Evolutionary conservation across 2,888 invertebrate species (phyloP).

Genomic region (Rhagonycha lutea): DNA sequence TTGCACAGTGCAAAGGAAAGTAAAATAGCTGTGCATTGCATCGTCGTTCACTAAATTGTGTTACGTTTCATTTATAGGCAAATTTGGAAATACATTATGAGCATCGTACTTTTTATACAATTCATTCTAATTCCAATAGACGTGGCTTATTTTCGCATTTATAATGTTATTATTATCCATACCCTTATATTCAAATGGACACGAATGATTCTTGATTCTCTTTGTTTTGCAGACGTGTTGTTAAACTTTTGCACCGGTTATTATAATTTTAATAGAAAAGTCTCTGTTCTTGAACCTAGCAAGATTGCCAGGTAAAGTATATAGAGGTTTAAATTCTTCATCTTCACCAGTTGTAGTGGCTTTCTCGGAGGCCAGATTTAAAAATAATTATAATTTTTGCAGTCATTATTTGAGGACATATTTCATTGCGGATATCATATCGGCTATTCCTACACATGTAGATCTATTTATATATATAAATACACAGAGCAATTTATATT

Average conservation of each 20-base stretch:
- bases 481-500: not conserved
- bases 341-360: no score
- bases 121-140: conserved; percentile 47
- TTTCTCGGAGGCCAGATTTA: no score
- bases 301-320: conserved; percentile 27
- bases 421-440: conserved; percentile 49
- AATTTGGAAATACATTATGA: conserved; percentile 50
- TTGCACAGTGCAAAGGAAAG: not conserved
- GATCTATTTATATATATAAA: conserved; percentile 16
- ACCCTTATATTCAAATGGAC: conserved; percentile 29
- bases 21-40: not conserved
- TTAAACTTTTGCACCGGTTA: conserved; percentile 51
- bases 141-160: conserved; percentile 42
- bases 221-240: conserved; percentile 47
- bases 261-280: conserved; percentile 42
- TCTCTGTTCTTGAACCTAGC: conserved; percentile 43
- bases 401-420: conserved; percentile 47
- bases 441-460: conserved; percentile 40
- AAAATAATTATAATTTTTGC: conserved; percentile 28
- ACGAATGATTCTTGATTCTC: conserved; percentile 42
- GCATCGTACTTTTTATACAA: conserved; percentile 39
- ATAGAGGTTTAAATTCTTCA: not conserved
- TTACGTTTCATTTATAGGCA: conserved; percentile 38
- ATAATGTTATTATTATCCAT: not conserved
- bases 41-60: not conserved